These are phyloP conservation scores for Diplazon laetatorius DNA, from an alignment of 2,888 invertebrate species.

Conservation along the genomic window DNA sequence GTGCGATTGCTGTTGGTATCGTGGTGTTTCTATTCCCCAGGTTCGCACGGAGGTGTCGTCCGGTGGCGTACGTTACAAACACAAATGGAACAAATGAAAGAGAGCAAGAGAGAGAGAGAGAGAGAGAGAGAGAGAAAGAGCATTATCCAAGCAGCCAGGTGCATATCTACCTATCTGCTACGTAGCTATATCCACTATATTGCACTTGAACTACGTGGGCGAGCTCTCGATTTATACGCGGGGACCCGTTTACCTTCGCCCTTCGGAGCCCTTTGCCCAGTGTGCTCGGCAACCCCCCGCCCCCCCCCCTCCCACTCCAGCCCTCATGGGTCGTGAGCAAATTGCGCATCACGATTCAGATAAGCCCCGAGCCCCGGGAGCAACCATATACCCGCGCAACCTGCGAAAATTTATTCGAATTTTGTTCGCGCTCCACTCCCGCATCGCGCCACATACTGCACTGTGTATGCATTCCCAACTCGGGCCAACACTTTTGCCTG, in stretches of 20 bases:
- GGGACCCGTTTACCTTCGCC: slow-evolving; percentile 44
- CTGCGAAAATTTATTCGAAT: slow-evolving; percentile 60
- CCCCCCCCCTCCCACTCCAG: not conserved
- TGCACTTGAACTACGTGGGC: slow-evolving; percentile 1
- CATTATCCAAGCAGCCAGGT: not conserved
- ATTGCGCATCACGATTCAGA: slow-evolving; percentile 61
- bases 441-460: not conserved
- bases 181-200: slow-evolving; percentile 14
- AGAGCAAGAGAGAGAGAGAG: not conserved
- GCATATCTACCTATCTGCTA: slow-evolving; percentile 17
- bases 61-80: slow-evolving; percentile 7
- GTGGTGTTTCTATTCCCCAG: slow-evolving; percentile 17
- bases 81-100: slow-evolving; percentile 13
- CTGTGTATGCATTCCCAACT: slow-evolving; percentile 11
- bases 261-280: slow-evolving; percentile 38
- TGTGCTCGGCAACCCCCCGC: not conserved
- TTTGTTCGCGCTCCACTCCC: slow-evolving; percentile 37
- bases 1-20: slow-evolving; percentile 15
- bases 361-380: slow-evolving; percentile 54
- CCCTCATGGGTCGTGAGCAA: slow-evolving; percentile 45
- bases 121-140: not conserved
- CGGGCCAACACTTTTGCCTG: slow-evolving; percentile 26
- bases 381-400: slow-evolving; percentile 25
- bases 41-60: slow-evolving; percentile 6
- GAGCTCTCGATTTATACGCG: slow-evolving; percentile 53